A percentile compares a stretch with the other conserved stretches of the same genome.
phyloP scores from a whole-genome alignment of 2,888 invertebrate species.

The Malacosoma neustria region DNA sequence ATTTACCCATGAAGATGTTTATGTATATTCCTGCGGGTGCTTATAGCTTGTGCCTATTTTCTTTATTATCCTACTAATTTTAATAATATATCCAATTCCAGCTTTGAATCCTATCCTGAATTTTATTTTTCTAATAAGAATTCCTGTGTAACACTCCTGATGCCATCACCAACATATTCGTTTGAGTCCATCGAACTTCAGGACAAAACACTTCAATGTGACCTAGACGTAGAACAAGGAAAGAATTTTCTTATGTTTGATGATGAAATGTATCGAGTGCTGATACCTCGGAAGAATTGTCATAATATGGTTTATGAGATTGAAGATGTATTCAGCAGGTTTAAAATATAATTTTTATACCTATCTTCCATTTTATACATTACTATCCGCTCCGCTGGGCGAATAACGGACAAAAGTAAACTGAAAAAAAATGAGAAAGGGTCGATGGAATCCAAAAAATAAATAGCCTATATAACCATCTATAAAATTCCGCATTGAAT shows the following conservation, averaged over 20 bases:
- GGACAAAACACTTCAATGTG: constrained; percentile 49
- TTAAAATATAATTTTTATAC: constrained; percentile 1
- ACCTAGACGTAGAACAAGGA: constrained; percentile 42
- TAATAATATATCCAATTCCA: constrained; percentile 22
- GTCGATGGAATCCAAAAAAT: too few species aligned
- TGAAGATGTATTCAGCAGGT: constrained; percentile 59
- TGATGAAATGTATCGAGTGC: constrained; percentile 33
- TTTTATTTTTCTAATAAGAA: constrained; percentile 23
- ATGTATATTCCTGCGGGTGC: too few species aligned
- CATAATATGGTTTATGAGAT: constrained; percentile 44
- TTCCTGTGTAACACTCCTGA: constrained; percentile 25
- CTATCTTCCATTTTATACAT: neutral
- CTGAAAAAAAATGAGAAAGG: too few species aligned
- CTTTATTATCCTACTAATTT: too few species aligned
- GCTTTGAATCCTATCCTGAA: constrained; percentile 37
- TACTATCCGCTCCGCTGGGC: too few species aligned
- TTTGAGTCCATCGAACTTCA: constrained; percentile 21
- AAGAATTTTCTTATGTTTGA: constrained; percentile 57
- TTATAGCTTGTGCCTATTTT: too few species aligned
- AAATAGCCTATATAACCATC: too few species aligned
- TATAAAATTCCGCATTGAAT: too few species aligned
- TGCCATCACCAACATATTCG: constrained; percentile 22
- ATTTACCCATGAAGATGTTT: too few species aligned
- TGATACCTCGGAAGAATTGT: constrained; percentile 31
- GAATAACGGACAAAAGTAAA: too few species aligned